Conservation (phyloP, 2,888 invertebrate species). For the Hypolimnas misippus region DNA sequence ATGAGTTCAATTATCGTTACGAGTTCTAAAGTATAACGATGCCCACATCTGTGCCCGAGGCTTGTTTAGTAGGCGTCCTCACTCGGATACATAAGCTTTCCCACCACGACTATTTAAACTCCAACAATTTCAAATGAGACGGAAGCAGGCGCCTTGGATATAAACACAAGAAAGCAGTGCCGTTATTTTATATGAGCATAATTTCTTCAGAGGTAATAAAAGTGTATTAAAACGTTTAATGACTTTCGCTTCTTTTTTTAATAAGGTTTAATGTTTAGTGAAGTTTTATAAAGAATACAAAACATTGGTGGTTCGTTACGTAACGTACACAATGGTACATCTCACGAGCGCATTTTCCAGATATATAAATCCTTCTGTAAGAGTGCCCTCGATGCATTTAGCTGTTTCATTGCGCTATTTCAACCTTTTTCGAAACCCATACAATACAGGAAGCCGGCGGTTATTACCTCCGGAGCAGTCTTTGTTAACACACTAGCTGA, state of each 20-base stretch:
- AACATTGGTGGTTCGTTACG: constrained; percentile 6
- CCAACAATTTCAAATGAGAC: constrained; percentile 15
- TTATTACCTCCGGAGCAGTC: constrained; percentile 62
- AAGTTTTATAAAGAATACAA: too few species aligned
- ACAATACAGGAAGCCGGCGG: constrained; percentile 55
- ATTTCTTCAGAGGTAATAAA: constrained; percentile 6
- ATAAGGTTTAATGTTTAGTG: too few species aligned
- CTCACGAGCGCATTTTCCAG: constrained; percentile 43
- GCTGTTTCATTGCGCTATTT: constrained; percentile 62
- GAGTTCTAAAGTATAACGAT: constrained; percentile 66
- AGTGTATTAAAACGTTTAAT: neutral
- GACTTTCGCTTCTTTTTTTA: neutral
- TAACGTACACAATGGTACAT: constrained; percentile 36
- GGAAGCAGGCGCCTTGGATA: neutral
- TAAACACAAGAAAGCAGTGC: neutral
- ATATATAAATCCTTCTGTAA: constrained; percentile 63
- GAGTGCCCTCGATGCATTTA: constrained; percentile 53
- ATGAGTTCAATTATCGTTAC: constrained; percentile 74
- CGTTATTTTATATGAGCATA: constrained; percentile 10
- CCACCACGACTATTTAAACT: constrained; percentile 11
- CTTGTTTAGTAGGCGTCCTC: constrained; percentile 22
- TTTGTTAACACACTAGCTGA: constrained; percentile 68
- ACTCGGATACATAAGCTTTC: constrained; percentile 17
- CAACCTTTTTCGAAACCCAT: constrained; percentile 59
- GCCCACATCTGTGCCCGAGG: constrained; percentile 62